phyloP scores from a whole-genome alignment of 2,797 vertebrate species.

The Chrysocyon brachyurus region DNA sequence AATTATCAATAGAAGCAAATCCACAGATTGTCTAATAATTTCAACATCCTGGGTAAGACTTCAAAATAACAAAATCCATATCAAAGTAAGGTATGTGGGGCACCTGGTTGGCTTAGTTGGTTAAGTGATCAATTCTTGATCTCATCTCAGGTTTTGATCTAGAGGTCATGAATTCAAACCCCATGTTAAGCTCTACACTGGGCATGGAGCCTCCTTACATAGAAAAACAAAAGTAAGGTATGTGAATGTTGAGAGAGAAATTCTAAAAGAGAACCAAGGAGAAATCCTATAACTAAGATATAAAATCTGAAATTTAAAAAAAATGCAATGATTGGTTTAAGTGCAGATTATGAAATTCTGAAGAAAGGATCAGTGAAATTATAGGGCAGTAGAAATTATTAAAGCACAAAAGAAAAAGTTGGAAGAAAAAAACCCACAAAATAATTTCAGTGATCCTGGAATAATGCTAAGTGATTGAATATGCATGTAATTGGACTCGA shows the following conservation, averaged over 20 bases:
- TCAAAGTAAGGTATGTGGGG: neutral
- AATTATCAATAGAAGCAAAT: neutral
- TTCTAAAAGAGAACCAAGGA: neutral
- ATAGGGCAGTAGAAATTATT: neutral
- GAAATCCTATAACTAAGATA: neutral
- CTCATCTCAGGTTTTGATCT: neutral
- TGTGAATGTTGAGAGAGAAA: neutral
- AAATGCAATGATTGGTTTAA: neutral
- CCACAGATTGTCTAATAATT: neutral
- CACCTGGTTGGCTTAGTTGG: neutral
- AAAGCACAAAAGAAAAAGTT: neutral
- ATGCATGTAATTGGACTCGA: neutral
- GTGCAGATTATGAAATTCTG: neutral
- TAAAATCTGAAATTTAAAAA: neutral
- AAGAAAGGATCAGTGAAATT: neutral
- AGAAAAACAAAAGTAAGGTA: neutral
- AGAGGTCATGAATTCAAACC: neutral
- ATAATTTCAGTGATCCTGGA: neutral
- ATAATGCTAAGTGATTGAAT: neutral
- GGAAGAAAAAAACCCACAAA: neutral
- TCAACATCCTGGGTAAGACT: neutral
- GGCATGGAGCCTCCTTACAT: neutral
- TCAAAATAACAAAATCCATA: neutral
- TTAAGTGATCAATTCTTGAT: neutral
- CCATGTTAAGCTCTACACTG: neutral